Evolutionary conservation across 2,113 vertebrate genomes (phyloP).

Genomic region (Heliornis fulica): DNA sequence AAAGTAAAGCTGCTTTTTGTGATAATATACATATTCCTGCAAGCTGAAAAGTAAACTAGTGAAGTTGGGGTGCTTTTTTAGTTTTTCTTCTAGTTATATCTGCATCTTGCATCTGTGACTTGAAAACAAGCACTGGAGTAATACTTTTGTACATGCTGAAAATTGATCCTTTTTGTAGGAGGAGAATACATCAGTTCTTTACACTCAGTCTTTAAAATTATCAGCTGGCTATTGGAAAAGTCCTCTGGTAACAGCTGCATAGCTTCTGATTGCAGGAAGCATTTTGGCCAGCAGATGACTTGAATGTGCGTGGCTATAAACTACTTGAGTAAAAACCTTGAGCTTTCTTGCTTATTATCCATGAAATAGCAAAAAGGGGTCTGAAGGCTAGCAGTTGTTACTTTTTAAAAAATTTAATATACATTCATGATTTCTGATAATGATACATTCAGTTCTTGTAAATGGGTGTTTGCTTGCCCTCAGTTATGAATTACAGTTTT

Average conservation of each 20-base stretch:
- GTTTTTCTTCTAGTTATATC: background rate
- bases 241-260: background rate
- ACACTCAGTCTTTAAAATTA: background rate
- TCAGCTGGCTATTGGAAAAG: background rate
- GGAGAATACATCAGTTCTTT: background rate
- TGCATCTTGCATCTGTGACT: background rate
- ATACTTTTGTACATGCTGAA: background rate
- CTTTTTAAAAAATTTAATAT: background rate
- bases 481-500: background rate
- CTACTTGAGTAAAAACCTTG: background rate
- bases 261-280: background rate
- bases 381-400: background rate
- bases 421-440: background rate
- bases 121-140: background rate
- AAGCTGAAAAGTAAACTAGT: background rate
- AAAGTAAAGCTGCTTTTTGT: background rate
- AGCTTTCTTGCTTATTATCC: background rate
- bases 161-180: background rate
- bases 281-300: background rate
- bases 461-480: background rate
- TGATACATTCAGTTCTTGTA: background rate
- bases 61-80: background rate
- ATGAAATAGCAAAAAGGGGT: background rate
- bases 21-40: background rate
- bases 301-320: background rate